Conservation (phyloP, 2,888 invertebrate species). For the Thymelicus acteon region DNA sequence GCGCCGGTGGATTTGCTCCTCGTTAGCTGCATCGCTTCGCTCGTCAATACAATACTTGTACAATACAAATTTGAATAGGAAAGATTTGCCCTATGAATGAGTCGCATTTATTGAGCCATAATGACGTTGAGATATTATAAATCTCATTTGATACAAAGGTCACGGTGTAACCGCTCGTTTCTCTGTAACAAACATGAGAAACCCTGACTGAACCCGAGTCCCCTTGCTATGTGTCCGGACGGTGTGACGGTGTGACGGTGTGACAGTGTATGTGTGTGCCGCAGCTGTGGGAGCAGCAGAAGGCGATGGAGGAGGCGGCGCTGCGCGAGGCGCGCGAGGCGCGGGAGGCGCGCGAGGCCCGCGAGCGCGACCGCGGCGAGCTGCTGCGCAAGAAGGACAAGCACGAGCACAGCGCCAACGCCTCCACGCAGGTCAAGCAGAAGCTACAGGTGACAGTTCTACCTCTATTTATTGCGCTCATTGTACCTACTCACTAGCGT, state of each 20-base stretch:
- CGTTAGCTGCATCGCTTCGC: constrained; percentile 2
- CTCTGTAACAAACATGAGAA: neutral
- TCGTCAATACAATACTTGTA: too few species aligned
- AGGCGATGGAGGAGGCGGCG: constrained; percentile 91
- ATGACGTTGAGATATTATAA: too few species aligned
- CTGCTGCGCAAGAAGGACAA: constrained; percentile 96
- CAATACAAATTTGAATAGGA: too few species aligned
- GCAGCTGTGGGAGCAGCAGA: constrained; percentile 96
- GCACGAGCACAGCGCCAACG: constrained; percentile 97
- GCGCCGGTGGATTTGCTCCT: constrained; percentile 13
- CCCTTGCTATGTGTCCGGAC: too few species aligned
- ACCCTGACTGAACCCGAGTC: too few species aligned
- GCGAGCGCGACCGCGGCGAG: constrained; percentile 93
- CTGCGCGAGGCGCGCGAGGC: constrained; percentile 90
- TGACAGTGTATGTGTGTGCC: neutral
- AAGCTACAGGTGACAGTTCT: constrained; percentile 89
- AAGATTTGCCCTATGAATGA: too few species aligned
- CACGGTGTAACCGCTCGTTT: neutral
- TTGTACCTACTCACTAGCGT: too few species aligned
- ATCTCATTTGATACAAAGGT: too few species aligned
- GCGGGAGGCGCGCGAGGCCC: constrained; percentile 87
- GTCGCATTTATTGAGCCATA: too few species aligned
- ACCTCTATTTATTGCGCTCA: too few species aligned
- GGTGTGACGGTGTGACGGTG: too few species aligned
- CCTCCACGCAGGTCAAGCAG: constrained; percentile 98